phyloP scores from a whole-genome alignment of 2,888 invertebrate genomes.

The Sesamia inferens region DNA sequence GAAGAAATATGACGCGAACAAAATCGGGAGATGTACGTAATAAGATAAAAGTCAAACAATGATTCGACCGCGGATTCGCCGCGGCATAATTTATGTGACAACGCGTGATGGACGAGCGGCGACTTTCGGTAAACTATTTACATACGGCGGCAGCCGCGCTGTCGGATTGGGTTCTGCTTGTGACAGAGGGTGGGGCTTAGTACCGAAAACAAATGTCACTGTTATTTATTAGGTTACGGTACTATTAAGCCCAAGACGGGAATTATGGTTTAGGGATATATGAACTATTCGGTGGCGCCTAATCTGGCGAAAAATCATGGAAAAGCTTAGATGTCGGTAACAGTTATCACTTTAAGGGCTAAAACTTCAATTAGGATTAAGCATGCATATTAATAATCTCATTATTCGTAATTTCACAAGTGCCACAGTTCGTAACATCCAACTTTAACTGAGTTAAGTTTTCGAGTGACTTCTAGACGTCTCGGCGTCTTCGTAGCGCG shows the following conservation, averaged over 20 bases:
- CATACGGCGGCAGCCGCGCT: slow-evolving; percentile 88
- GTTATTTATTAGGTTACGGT: slow-evolving; percentile 89
- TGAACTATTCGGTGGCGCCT: slow-evolving; percentile 57
- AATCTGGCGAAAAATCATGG: slow-evolving; percentile 53
- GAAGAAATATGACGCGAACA: slow-evolving; percentile 90
- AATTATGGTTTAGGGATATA: slow-evolving; percentile 75
- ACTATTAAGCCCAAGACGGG: slow-evolving; percentile 87
- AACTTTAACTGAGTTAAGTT: slow-evolving; percentile 54
- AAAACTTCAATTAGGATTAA: not conserved
- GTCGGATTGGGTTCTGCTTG: slow-evolving; percentile 89
- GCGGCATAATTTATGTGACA: slow-evolving; percentile 91
- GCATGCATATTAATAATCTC: not conserved
- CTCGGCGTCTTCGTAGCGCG: slow-evolving; percentile 48
- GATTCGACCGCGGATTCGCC: slow-evolving; percentile 90
- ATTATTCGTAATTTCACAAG: slow-evolving; percentile 7
- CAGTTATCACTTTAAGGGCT: not conserved
- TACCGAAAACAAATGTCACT: slow-evolving; percentile 90
- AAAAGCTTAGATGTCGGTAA: not conserved
- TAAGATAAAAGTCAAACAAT: slow-evolving; percentile 91
- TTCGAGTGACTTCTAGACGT: slow-evolving; percentile 51
- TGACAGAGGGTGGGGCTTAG: slow-evolving; percentile 90
- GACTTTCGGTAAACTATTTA: slow-evolving; percentile 90
- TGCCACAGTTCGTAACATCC: slow-evolving; percentile 27
- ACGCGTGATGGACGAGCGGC: slow-evolving; percentile 90
- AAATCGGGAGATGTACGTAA: slow-evolving; percentile 90